Evolutionary conservation across 2,113 vertebrate species (phyloP), one percentile per base, ranked within the genome.

Genomic region (Dunckerocampus dactyliophorus): DNA sequence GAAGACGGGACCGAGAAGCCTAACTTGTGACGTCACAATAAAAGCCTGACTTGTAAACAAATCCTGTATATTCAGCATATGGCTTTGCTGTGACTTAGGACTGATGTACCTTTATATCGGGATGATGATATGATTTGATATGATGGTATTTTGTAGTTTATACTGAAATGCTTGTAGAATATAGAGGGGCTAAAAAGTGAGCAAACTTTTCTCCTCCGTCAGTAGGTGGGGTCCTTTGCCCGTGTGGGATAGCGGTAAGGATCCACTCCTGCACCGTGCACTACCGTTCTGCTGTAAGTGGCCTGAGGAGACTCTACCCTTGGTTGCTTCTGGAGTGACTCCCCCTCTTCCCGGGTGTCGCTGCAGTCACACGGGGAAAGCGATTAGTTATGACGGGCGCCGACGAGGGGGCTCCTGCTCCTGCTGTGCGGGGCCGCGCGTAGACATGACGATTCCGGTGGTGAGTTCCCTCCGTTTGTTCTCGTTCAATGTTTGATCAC

Each of bases 401-500:
- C 20, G 43, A 51, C 75, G 68, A 65, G 56, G 81, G 70, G 73
- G 65, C 77, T 86, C 69, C 45, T 56, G 10, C 54, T 42, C 4
- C 49, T 51, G 21, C 14, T 21, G 85, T 66, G 52, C 65, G 74
- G 79, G 75, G 73, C 77, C 51, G 61, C 48, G 61, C 66, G 77
- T 82, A 62, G 80, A 85, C 75, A 90, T 90, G 89, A 87, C 85
- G 81, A 85, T 83, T 84, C 88, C 84, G 81, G 83, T 76, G 80
- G 89, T 91, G 85, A 90, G 88, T 87, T 20, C 45, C 42, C 63
- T 73, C 63, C 69, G 74, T 77, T 82, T 75, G 68, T 37, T 62
- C 14, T 19, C 14, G 3, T 52, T 14, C 58, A 48, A 59, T 75
- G 66, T 76, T 71, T 52, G 58, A 43, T 55, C 14, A 78, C 56